Evolutionary conservation across 2,797 vertebrate genomes (phyloP).

Genomic region (Pempheris klunzingeri): DNA sequence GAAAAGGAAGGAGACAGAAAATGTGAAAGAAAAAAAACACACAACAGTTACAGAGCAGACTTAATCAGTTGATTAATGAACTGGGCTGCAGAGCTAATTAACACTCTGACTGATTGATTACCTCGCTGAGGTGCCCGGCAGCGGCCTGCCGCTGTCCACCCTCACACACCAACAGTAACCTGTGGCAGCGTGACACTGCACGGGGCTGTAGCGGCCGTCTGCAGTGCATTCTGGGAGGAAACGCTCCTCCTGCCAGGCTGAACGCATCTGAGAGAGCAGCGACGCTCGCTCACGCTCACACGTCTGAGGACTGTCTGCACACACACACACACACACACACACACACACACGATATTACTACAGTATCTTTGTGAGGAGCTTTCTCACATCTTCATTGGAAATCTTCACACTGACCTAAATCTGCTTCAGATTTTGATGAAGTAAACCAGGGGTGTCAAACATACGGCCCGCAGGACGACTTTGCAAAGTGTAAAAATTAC

Average conservation of each 20-base stretch:
- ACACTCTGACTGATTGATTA: slow-evolving; percentile 60
- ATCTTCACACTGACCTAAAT: neutral
- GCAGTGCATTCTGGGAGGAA: slow-evolving; percentile 90
- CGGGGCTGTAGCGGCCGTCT: slow-evolving; percentile 89
- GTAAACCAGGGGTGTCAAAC: too few relatives aligned
- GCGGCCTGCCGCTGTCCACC: slow-evolving; percentile 88
- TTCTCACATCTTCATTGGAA: neutral
- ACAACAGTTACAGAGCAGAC: too few relatives aligned
- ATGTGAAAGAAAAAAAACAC: neutral
- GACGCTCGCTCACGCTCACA: slow-evolving; percentile 90
- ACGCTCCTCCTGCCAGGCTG: slow-evolving; percentile 84
- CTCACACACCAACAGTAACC: slow-evolving; percentile 93
- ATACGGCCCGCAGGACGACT: too few relatives aligned
- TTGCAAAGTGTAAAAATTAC: too few relatives aligned
- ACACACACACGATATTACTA: neutral
- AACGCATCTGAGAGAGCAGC: slow-evolving; percentile 84
- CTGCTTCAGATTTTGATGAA: neutral
- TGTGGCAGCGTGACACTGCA: slow-evolving; percentile 89
- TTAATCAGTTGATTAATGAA: neutral
- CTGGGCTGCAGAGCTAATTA: neutral
- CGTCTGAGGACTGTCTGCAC: slow-evolving; percentile 72
- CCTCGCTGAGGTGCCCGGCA: slow-evolving; percentile 90
- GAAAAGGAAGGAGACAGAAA: too few relatives aligned
- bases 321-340: slow-evolving; percentile 10
- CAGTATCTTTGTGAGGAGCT: neutral